Base-by-base conservation (phyloP, 2,888 invertebrate genomes). In the Ochropleura plecta region DNA sequence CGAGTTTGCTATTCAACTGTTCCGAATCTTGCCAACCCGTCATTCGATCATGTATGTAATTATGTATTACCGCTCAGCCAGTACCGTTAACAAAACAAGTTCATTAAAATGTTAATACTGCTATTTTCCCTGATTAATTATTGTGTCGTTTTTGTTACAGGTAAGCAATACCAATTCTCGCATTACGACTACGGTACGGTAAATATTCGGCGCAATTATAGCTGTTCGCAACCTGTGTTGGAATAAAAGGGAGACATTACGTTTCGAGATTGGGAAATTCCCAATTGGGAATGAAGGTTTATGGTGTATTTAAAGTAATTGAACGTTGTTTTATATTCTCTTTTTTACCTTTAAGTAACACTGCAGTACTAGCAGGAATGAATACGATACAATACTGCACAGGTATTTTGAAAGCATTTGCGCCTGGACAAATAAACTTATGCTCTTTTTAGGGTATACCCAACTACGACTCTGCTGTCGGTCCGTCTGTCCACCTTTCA, bases 101-200 rank as follows among this genome's bases (percentile, higher is more conserved):
- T 74, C 66, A 78, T 85, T 85, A 79, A 83, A 78, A 78, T 86
- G 60, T 30, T 75, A 77, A 76, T 70, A 53, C 63, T 69, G 51
- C 66, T 20, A 55, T 73, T 42, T 81, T 75, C 64, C 65, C 53
- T 76, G 64, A 76, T 81, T 83, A 80, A 87, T 81, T 79, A 77
- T 76, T 78, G 44, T 83, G 76, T 83, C 46, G 57, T 80, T 85
- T 86, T 89, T 89, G 88, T 91, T 91, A 72, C 90, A 91, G 91
- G 91, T 91, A 88, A 90, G 91, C 83, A 79, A 76, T 77, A 78
- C 67, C 72, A 79, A 80, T 73, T 85, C 78, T 69, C 78, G 12
- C 64, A 49, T 66, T 76, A 78, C 70, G 62, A 72, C 70, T 64
- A 55, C 62, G 66, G 57, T 20, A 67, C 81, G 81, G 82, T 82